Evolutionary conservation across 2,113 vertebrate genomes (phyloP).

Genomic region (Paracanthobrama guichenoti): DNA sequence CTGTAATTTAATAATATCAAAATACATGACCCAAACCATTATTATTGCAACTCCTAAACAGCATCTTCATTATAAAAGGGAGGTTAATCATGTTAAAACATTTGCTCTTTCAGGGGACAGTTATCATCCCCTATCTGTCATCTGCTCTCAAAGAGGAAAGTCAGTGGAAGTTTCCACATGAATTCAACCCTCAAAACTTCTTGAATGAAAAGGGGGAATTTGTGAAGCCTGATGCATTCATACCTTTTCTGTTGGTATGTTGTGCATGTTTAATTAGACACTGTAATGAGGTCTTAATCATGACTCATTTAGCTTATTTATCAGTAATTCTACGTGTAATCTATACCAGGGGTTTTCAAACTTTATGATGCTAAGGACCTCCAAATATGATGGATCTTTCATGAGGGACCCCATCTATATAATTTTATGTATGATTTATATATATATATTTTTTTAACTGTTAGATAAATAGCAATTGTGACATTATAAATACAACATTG

Average conservation of each 20-base stretch:
- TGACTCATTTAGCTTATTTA: too few relatives aligned
- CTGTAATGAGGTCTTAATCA: too few relatives aligned
- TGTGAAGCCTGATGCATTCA: constrained; percentile 77
- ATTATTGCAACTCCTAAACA: neutral
- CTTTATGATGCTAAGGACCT: too few relatives aligned
- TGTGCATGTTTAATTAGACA: neutral
- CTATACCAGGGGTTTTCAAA: too few relatives aligned
- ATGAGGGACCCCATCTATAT: too few relatives aligned
- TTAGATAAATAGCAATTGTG: too few relatives aligned
- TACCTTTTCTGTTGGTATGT: constrained; percentile 79
- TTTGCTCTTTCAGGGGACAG: constrained; percentile 67
- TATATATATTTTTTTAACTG: too few relatives aligned
- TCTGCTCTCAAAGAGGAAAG: constrained; percentile 77
- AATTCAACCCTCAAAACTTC: constrained; percentile 77
- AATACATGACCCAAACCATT: neutral
- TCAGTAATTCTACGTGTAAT: too few relatives aligned
- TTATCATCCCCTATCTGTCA: constrained; percentile 69
- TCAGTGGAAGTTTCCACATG: constrained; percentile 73
- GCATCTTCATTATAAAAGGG: neutral
- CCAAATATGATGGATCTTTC: too few relatives aligned
- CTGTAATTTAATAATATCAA: neutral
- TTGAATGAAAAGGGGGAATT: constrained; percentile 70
- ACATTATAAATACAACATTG: too few relatives aligned
- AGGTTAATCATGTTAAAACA: neutral
- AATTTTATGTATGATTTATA: too few relatives aligned